phyloP scores from a whole-genome alignment of 2,888 invertebrate species.

The Morpho helenor region DNA sequence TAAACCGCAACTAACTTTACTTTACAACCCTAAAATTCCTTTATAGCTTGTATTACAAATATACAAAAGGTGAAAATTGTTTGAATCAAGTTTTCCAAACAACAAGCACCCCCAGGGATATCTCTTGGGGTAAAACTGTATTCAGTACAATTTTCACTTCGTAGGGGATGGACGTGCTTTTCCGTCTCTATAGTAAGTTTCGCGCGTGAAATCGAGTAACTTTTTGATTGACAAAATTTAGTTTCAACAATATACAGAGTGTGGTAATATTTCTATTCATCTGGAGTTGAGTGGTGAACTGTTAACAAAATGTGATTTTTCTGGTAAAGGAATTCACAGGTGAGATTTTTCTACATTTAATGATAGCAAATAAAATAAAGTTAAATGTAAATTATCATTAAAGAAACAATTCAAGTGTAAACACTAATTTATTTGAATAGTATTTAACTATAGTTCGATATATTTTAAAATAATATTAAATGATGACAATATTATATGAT shows the following conservation, averaged over 20 bases:
- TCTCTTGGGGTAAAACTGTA: slow-evolving; percentile 15
- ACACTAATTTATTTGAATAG: too few relatives aligned
- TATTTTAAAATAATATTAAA: too few relatives aligned
- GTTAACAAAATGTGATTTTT: slow-evolving; percentile 4
- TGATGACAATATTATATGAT: too few relatives aligned
- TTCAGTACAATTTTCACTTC: slow-evolving; percentile 14
- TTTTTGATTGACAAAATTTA: slow-evolving; percentile 13
- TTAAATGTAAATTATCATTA: too few relatives aligned
- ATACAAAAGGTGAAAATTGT: slow-evolving; percentile 14
- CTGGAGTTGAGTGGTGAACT: slow-evolving; percentile 8
- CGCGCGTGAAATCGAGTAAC: slow-evolving; percentile 21
- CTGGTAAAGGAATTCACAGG: not conserved
- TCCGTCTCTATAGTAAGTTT: slow-evolving; percentile 21
- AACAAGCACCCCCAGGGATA: slow-evolving; percentile 11
- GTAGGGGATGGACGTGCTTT: slow-evolving; percentile 24
- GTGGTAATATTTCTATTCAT: slow-evolving; percentile 6
- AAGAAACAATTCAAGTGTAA: too few relatives aligned
- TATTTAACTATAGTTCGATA: too few relatives aligned
- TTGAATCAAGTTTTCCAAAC: slow-evolving; percentile 4
- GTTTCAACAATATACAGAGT: slow-evolving; percentile 4
- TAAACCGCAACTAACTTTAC: slow-evolving; percentile 19
- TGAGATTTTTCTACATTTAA: slow-evolving; percentile 1
- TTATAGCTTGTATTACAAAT: not conserved
- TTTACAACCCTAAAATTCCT: not conserved
- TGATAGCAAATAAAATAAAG: too few relatives aligned